Percentiles rank a stretch among this genome's conserved stretches.
These are phyloP conservation scores for Lochmaea capreae DNA, from an alignment of 2,888 invertebrate genomes.

Conservation along the genomic window DNA sequence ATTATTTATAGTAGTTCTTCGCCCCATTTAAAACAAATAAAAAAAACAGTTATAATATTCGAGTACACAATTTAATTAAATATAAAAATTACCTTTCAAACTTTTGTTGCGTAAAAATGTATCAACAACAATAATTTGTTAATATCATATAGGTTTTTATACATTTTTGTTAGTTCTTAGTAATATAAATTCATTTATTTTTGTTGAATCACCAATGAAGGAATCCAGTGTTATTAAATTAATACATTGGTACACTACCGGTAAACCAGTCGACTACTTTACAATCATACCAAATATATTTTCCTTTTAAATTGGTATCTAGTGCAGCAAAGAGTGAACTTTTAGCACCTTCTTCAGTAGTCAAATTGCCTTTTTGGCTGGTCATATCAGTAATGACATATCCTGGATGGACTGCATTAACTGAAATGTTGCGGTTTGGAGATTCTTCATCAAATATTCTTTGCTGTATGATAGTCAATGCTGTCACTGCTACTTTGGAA, in stretches of 20 bases:
- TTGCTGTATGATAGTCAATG: conserved; percentile 77
- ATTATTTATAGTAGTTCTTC: too few species aligned
- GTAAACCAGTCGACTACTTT: conserved; percentile 70
- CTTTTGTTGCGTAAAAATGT: too few species aligned
- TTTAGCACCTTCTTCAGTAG: conserved; percentile 71
- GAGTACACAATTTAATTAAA: too few species aligned
- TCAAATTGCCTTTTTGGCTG: conserved; percentile 73
- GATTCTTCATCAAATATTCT: conserved; percentile 67
- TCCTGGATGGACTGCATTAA: conserved; percentile 80
- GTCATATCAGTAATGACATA: conserved; percentile 85
- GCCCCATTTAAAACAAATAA: too few species aligned
- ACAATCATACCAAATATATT: conserved; percentile 74
- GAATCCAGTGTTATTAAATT: neutral
- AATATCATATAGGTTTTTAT: too few species aligned
- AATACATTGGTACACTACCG: conserved; percentile 6
- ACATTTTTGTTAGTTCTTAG: too few species aligned
- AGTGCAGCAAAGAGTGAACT: conserved; percentile 74
- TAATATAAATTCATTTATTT: too few species aligned
- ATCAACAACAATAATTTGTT: too few species aligned
- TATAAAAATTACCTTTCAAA: too few species aligned
- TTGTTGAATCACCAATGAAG: neutral
- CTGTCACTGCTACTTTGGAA: conserved; percentile 80
- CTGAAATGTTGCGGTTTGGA: conserved; percentile 71
- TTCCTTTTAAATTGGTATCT: conserved; percentile 72
- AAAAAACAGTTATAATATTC: too few species aligned